A percentile compares a stretch with the other conserved stretches of the same genome.
Conservation (phyloP, 2,888 invertebrate species). For the Lapara coniferarum region DNA sequence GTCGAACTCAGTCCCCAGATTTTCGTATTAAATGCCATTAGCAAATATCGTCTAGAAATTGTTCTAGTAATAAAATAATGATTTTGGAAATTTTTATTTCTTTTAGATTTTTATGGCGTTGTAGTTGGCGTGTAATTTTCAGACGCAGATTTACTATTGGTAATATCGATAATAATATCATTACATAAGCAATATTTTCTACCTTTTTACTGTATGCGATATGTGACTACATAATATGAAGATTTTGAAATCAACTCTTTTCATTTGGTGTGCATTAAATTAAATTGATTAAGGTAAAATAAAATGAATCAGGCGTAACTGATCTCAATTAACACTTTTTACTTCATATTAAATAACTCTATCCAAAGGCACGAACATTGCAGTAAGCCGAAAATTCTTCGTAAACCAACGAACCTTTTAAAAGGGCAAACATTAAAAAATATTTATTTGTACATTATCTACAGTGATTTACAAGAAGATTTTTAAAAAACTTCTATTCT, state of each 20-base stretch:
- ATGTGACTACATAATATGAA: too few relatives aligned
- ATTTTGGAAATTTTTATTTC: background rate
- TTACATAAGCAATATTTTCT: too few relatives aligned
- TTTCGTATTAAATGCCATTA: background rate
- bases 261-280: too few relatives aligned
- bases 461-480: conserved; percentile 8
- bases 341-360: background rate
- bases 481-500: conserved; percentile 3
- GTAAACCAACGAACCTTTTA: background rate
- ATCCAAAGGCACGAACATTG: background rate
- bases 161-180: too few relatives aligned
- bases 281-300: too few relatives aligned
- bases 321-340: background rate
- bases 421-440: background rate
- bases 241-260: too few relatives aligned
- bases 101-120: background rate
- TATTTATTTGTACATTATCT: background rate
- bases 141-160: too few relatives aligned
- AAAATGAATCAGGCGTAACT: background rate
- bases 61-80: background rate
- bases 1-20: background rate
- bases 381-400: background rate
- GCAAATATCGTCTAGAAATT: background rate
- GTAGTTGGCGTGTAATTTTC: too few relatives aligned
- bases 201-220: too few relatives aligned